These are phyloP conservation scores for Asarcornis scutulata DNA, from an alignment of 2,113 vertebrate species.

Conservation along the genomic window DNA sequence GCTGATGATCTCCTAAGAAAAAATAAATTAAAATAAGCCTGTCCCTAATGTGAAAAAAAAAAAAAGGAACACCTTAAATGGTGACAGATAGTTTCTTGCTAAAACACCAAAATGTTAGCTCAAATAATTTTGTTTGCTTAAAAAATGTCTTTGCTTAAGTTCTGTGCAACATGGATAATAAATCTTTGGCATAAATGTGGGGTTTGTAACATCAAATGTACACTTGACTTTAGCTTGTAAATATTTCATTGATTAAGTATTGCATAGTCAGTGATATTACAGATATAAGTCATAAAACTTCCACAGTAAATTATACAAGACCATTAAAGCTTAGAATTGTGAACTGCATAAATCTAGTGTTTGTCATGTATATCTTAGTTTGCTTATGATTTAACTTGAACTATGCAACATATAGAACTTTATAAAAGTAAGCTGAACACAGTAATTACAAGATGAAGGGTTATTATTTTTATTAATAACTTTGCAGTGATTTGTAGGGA, in stretches of 20 bases:
- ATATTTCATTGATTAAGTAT: slow-evolving; percentile 42
- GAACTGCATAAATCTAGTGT: not conserved
- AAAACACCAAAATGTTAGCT: not conserved
- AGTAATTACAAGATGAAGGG: not conserved
- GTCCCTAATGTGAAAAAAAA: not conserved
- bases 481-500: not conserved
- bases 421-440: not conserved
- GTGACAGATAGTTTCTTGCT: too few species aligned
- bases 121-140: not conserved
- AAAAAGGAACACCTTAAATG: not conserved
- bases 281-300: not conserved
- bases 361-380: not conserved
- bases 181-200: not conserved
- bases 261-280: not conserved
- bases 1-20: not conserved
- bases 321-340: not conserved
- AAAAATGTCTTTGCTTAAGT: not conserved
- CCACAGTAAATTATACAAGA: slow-evolving; percentile 8
- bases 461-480: not conserved
- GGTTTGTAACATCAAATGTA: not conserved
- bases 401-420: not conserved
- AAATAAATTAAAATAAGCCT: not conserved
- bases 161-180: not conserved
- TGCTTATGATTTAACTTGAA: not conserved
- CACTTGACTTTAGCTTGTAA: slow-evolving; percentile 32